Evolutionary conservation across 23 tunicate species (phyloP).

Genomic region (Halocynthia aurantium): DNA sequence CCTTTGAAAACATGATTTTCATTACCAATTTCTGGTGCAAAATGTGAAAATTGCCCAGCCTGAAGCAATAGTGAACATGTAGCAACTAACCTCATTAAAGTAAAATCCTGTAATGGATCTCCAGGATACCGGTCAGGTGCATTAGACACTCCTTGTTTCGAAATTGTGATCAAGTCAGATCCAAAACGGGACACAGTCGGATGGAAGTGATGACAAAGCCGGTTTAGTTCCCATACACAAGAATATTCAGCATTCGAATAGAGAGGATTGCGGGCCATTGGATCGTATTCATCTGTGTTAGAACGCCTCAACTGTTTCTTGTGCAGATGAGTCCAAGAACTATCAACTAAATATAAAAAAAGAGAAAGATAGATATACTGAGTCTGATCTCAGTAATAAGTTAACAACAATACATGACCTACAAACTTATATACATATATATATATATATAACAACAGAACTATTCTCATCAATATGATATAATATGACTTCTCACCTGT

Average conservation of each 20-base stretch:
- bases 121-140: constrained; percentile 30
- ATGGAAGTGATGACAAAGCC: constrained; percentile 53
- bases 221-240: constrained; percentile 60
- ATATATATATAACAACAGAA: no score
- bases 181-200: constrained; percentile 64
- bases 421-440: no score
- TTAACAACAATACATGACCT: no score
- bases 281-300: constrained; percentile 38
- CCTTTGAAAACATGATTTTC: constrained; percentile 16
- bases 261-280: constrained; percentile 48
- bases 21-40: not conserved
- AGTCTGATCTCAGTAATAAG: no score
- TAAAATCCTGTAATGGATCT: constrained; percentile 70
- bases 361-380: no score
- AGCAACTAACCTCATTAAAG: constrained; percentile 46
- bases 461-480: no score
- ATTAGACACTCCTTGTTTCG: constrained; percentile 10
- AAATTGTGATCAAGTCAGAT: constrained; percentile 9
- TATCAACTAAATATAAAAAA: not conserved
- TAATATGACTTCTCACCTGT: no score
- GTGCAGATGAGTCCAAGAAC: constrained; percentile 71
- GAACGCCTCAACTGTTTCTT: constrained; percentile 7
- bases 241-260: constrained; percentile 49
- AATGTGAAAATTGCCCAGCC: not conserved
- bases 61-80: not conserved